Conservation (phyloP, 2,888 invertebrate species). For the Beris chalybata region DNA sequence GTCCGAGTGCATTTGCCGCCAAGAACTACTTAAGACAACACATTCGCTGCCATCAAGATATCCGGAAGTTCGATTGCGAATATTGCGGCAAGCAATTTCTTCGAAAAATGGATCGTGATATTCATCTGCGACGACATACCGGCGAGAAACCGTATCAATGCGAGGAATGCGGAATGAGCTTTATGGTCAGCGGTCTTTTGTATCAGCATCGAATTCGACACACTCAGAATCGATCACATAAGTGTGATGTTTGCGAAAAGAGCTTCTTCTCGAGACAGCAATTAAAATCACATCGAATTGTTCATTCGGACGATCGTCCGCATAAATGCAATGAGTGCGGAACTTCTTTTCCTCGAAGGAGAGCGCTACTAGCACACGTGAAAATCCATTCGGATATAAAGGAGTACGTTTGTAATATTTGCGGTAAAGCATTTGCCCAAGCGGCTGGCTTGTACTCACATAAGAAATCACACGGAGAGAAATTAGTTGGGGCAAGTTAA, state of each 20-base stretch:
- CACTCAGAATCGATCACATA: constrained; percentile 36
- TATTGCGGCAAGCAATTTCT: constrained; percentile 38
- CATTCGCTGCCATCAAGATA: constrained; percentile 39
- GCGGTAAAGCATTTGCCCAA: too few species aligned
- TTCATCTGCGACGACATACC: constrained; percentile 39
- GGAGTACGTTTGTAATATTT: too few species aligned
- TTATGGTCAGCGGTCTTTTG: constrained; percentile 37
- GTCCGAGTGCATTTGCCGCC: constrained; percentile 37
- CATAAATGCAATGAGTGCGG: constrained; percentile 35
- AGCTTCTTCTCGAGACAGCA: constrained; percentile 37
- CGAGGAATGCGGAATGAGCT: constrained; percentile 27
- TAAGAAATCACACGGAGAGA: too few species aligned
- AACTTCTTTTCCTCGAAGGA: constrained; percentile 37
- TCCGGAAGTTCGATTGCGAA: constrained; percentile 40
- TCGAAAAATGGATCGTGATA: constrained; percentile 37
- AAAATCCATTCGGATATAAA: constrained; percentile 35
- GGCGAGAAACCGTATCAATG: constrained; percentile 38
- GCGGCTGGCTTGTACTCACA: too few species aligned
- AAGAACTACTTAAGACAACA: constrained; percentile 40
- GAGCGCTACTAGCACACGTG: constrained; percentile 36
- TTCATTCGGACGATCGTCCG: constrained; percentile 38
- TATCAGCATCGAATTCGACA: constrained; percentile 39
- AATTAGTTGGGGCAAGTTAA: too few species aligned
- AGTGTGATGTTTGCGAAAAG: constrained; percentile 39
- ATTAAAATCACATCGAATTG: constrained; percentile 37